phyloP scores from a whole-genome alignment of 2,888 invertebrate genomes.

The Pyrgus malvae region DNA sequence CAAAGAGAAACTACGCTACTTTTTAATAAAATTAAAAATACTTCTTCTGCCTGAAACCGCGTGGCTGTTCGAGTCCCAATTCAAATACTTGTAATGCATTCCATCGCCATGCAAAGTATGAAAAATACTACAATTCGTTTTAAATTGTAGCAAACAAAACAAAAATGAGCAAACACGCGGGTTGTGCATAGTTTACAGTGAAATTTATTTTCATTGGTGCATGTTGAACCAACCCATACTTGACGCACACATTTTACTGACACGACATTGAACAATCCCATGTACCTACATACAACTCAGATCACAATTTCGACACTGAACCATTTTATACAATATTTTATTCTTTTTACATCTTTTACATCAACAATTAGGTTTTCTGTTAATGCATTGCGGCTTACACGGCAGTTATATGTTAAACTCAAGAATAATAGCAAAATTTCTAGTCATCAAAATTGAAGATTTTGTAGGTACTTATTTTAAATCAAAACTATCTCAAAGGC shows the following conservation, averaged over 20 bases:
- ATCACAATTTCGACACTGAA: slow-evolving; percentile 2
- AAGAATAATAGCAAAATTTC: background rate
- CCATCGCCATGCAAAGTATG: slow-evolving; percentile 73
- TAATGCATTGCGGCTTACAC: slow-evolving; percentile 72
- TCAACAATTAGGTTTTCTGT: slow-evolving; percentile 74
- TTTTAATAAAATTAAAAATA: slow-evolving; percentile 25
- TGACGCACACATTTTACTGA: slow-evolving; percentile 42
- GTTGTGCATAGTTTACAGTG: slow-evolving; percentile 73
- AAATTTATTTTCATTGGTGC: slow-evolving; percentile 51
- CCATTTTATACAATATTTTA: slow-evolving; percentile 17
- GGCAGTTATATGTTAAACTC: slow-evolving; percentile 53
- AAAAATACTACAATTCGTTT: slow-evolving; percentile 52
- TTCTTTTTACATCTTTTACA: slow-evolving; percentile 39
- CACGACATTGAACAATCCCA: background rate
- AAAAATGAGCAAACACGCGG: slow-evolving; percentile 60
- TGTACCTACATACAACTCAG: background rate
- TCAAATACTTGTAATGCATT: slow-evolving; percentile 45
- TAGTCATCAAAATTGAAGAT: too few relatives aligned
- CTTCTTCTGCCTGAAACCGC: slow-evolving; percentile 36
- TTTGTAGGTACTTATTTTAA: too few relatives aligned
- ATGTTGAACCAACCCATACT: slow-evolving; percentile 38
- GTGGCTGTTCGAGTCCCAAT: slow-evolving; percentile 28
- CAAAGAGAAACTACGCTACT: slow-evolving; percentile 16
- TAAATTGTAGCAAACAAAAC: slow-evolving; percentile 58
- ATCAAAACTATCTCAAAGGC: too few relatives aligned